These are phyloP conservation scores for Magallana ariakensis DNA, from an alignment of 1,140 invertebrate genomes.

Conservation along the genomic window DNA sequence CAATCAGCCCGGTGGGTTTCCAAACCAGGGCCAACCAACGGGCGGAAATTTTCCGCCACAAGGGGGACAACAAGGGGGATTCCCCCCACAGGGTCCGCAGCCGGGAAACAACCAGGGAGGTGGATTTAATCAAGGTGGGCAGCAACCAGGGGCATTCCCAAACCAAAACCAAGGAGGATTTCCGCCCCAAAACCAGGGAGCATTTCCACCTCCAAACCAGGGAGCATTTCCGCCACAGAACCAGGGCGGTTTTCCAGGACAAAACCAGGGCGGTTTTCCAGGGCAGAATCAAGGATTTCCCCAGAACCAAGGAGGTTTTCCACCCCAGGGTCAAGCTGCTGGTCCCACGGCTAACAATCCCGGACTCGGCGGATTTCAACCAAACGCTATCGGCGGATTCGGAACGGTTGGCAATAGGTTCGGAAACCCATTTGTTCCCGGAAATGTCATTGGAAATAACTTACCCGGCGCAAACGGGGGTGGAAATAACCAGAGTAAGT, in stretches of 20 bases:
- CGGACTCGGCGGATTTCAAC: constrained; percentile 43
- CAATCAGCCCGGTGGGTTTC: constrained; percentile 32
- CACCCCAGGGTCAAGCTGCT: constrained; percentile 20
- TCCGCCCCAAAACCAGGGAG: constrained; percentile 10
- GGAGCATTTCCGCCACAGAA: constrained; percentile 40
- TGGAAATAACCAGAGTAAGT: constrained; percentile 35
- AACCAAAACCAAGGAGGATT: neutral
- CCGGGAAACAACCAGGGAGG: neutral
- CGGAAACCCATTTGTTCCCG: constrained; percentile 52
- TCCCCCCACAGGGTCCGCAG: neutral
- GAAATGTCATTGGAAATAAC: constrained; percentile 34
- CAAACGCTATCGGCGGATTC: constrained; percentile 50
- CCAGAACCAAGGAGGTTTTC: constrained; percentile 28
- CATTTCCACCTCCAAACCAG: too few relatives aligned
- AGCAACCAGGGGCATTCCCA: neutral
- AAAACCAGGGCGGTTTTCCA: constrained; percentile 44
- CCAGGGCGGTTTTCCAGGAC: neutral
- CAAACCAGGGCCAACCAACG: constrained; percentile 20
- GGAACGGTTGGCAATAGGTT: constrained; percentile 47
- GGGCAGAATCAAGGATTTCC: neutral
- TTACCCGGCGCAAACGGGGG: neutral
- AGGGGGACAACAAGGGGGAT: constrained; percentile 10
- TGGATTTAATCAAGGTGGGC: constrained; percentile 30
- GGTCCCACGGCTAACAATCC: constrained; percentile 30
- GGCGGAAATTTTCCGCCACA: constrained; percentile 40